Evolutionary conservation across 23 tunicate genomes (phyloP), one percentile per base, ranked within the genome.

Genomic region (Trididemnum nubilum): DNA sequence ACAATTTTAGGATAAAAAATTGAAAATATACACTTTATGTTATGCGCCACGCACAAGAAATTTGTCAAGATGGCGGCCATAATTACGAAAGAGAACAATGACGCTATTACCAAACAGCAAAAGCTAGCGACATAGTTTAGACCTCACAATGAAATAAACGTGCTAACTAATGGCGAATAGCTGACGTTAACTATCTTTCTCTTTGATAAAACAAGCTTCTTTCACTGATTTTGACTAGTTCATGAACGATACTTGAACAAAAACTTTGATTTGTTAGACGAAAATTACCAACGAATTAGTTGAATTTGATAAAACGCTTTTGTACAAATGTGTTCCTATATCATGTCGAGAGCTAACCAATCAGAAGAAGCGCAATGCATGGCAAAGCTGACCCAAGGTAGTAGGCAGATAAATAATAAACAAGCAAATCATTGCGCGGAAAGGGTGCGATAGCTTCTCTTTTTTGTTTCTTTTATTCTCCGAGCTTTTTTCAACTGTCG

Each of bases 51-150:
- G 90, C 90, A 69, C 40, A 76, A 85, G 81, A 70, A 77, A 85
- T 76, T 83, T 72, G 29, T 35, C 90, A 85, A 85, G 90, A 85
- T 85, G 90, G 90, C 90, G 54, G 90, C 79, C 90, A 85, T 85
- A 85, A 85, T 85, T 85, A 85, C 90, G 90, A 85, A 85, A 85
- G 84, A 85, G 90, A 85, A 85, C 90, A 85, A 85, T 85, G 90
- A 85, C 90, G 83, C 90, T 52, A 77, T 77, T 77, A 77, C 81
- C 65, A 73, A 69, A 61, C 69, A 70, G 30, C 38, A 61, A 69
- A 69, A 4, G 58, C 67, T 77, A 34, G 81, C 81, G 81, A 77
- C 81, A 73, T 59, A 52, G 81, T 77, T n/a, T 77, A 52, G 51
- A 77, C 37, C 18, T 38, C 39, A 73, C 30, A 73, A 73, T 39